Percentiles rank a stretch among this genome's conserved stretches.
Evolutionary conservation across 2,888 invertebrate genomes (phyloP).

Genomic region (Plebejus melissa): DNA sequence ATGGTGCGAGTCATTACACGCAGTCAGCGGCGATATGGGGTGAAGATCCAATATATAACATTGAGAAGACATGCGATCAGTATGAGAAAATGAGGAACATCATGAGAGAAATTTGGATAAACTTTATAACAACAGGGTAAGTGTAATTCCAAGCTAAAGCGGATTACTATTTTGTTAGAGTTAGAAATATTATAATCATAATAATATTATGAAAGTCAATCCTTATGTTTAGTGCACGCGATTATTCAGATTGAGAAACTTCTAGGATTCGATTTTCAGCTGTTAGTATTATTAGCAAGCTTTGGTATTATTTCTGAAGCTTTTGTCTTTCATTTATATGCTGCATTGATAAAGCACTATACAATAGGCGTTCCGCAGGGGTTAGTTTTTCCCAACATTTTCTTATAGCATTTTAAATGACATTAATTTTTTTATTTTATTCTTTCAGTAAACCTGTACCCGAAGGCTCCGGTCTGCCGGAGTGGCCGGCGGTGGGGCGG

Average conservation of each 20-base stretch:
- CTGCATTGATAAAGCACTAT: background rate
- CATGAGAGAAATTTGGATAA: slow-evolving; percentile 48
- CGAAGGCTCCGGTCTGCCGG: slow-evolving; percentile 39
- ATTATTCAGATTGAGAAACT: too few relatives aligned
- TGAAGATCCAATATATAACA: slow-evolving; percentile 25
- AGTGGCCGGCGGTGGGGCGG: slow-evolving; percentile 38
- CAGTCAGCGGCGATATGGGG: slow-evolving; percentile 43
- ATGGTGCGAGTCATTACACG: slow-evolving; percentile 41
- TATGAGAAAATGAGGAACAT: slow-evolving; percentile 40
- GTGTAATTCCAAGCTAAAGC: background rate
- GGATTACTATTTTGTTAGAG: background rate
- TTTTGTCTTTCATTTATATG: too few relatives aligned
- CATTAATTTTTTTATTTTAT: slow-evolving; percentile 29
- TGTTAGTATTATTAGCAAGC: too few relatives aligned
- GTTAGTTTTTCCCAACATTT: background rate
- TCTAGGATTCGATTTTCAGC: too few relatives aligned
- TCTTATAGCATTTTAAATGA: background rate
- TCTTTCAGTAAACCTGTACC: slow-evolving; percentile 47
- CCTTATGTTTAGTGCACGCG: too few relatives aligned
- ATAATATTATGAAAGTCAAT: too few relatives aligned
- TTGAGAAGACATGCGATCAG: slow-evolving; percentile 36
- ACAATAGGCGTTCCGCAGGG: background rate
- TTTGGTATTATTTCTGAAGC: too few relatives aligned
- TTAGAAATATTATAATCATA: too few relatives aligned
- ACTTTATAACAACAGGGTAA: slow-evolving; percentile 49